Evolutionary conservation across 2,113 vertebrate species (phyloP).

Genomic region (Oostethus manadensis): DNA sequence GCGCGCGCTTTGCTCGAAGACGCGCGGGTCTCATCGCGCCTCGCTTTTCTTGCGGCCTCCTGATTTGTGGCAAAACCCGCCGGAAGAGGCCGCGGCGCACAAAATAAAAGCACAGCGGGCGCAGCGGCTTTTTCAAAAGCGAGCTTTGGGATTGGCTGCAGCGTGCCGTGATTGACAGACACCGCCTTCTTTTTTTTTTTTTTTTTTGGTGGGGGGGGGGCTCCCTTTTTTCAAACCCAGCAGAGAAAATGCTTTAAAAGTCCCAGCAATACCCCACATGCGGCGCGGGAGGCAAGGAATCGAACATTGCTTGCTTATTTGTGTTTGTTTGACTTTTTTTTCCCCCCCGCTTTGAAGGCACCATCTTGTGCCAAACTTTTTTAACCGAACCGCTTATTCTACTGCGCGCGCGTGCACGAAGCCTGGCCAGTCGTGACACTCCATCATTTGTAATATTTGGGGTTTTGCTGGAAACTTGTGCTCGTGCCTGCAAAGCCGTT

Average conservation of each 20-base stretch:
- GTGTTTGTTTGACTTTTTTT: conserved; percentile 50
- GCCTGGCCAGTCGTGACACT: no score
- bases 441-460: no score
- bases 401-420: no score
- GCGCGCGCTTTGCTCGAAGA: no score
- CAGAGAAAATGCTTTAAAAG: conserved; percentile 93
- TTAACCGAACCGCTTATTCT: no score
- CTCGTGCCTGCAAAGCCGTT: no score
- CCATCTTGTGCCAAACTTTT: no score
- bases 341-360: conserved; percentile 3
- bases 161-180: conserved; percentile 90
- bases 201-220: conserved; percentile 77
- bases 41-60: conserved; percentile 76
- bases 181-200: conserved; percentile 93
- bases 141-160: conserved; percentile 90
- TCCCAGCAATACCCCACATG: conserved; percentile 75
- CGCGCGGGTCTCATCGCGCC: conserved; percentile 74
- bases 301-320: conserved; percentile 59
- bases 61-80: conserved; percentile 90
- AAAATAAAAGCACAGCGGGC: conserved; percentile 99
- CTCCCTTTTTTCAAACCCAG: conserved; percentile 95
- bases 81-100: conserved; percentile 89
- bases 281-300: no score
- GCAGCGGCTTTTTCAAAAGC: conserved; percentile 86
- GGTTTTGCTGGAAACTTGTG: no score